Percentiles rank a stretch among this genome's conserved stretches.
phyloP scores from a whole-genome alignment of 1,140 invertebrate genomes.

The Papilio aristodemus region DNA sequence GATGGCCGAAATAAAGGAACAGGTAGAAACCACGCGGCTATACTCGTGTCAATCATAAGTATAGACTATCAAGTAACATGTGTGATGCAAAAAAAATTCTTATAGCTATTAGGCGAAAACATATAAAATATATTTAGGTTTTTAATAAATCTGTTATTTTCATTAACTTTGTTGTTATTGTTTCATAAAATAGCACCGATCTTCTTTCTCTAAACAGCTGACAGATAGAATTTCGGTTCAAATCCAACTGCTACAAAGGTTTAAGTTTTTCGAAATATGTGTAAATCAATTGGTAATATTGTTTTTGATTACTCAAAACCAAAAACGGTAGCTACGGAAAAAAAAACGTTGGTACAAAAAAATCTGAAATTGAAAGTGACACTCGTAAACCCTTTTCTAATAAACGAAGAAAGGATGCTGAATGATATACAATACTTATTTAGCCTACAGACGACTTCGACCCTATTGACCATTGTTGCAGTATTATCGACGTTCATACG shows the following conservation, averaged over 20 bases:
- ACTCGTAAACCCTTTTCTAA: constrained; percentile 74
- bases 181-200: neutral
- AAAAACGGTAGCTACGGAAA: no score
- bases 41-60: constrained; percentile 63
- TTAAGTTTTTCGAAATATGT: neutral
- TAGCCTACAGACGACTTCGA: constrained; percentile 63
- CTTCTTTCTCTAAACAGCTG: neutral
- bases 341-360: constrained; percentile 41
- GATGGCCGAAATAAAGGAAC: constrained; percentile 60
- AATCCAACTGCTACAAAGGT: neutral
- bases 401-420: constrained; percentile 72
- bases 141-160: neutral
- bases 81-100: constrained; percentile 14
- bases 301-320: neutral
- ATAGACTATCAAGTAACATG: constrained; percentile 31
- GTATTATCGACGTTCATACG: constrained; percentile 65
- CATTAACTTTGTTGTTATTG: neutral
- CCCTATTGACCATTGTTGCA: constrained; percentile 66
- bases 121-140: neutral
- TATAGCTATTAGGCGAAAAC: neutral
- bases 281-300: neutral
- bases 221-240: neutral
- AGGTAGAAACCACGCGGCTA: constrained; percentile 72
- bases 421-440: constrained; percentile 75
- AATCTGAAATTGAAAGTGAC: constrained; percentile 64